Percentiles rank a stretch among this genome's conserved stretches.
Conservation (phyloP, 2,797 vertebrate species). For the Nannoperca australis region DNA sequence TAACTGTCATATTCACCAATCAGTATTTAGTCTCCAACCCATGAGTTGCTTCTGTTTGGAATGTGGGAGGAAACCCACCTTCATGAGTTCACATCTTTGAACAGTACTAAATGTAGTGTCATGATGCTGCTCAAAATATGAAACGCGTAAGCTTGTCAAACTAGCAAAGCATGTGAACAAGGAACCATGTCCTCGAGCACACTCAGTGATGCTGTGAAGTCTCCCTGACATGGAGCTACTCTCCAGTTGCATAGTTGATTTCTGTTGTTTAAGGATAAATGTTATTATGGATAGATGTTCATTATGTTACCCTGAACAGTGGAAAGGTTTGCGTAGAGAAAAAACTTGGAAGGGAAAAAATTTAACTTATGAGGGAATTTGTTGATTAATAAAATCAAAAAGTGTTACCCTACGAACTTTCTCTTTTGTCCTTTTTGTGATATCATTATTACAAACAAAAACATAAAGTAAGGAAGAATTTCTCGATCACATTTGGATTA, state of each 20-base stretch:
- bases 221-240: constrained; percentile 31
- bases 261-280: constrained; percentile 11
- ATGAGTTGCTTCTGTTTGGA: background rate
- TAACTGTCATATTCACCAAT: constrained; percentile 13
- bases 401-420: background rate
- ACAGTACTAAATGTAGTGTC: background rate
- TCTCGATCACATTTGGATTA: background rate
- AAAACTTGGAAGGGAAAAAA: background rate
- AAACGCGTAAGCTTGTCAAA: constrained; percentile 47
- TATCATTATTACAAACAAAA: background rate
- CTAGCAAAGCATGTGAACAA: constrained; percentile 45
- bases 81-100: background rate
- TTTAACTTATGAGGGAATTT: background rate
- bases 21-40: background rate
- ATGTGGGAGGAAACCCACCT: background rate
- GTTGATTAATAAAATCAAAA: background rate
- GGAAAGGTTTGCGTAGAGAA: background rate
- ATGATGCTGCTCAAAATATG: background rate
- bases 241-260: constrained; percentile 3
- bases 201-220: constrained; percentile 34
- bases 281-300: background rate
- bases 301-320: background rate
- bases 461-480: background rate
- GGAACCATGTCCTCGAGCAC: constrained; percentile 17
- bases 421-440: background rate